Evolutionary conservation across 2,797 vertebrate genomes (phyloP).

Genomic region (Coilia nasus): DNA sequence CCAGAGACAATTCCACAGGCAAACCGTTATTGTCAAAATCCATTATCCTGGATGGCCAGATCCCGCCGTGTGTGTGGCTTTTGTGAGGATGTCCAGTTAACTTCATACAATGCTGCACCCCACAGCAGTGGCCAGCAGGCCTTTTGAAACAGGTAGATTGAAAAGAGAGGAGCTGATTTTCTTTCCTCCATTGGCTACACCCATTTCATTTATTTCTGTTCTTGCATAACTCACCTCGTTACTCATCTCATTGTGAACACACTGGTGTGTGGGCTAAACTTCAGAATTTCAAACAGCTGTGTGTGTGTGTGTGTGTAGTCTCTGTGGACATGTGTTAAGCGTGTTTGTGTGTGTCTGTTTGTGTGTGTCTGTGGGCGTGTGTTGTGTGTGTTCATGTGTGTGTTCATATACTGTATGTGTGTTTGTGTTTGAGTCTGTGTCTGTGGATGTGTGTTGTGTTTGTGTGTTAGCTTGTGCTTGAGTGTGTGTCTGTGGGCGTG

Average conservation of each 20-base stretch:
- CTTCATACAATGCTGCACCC: not conserved
- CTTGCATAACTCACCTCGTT: not conserved
- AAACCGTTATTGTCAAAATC: not conserved
- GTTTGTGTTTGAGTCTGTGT: not conserved
- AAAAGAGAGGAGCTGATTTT: not conserved
- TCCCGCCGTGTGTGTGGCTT: not conserved
- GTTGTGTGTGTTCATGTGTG: not conserved
- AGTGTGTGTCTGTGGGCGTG: not conserved
- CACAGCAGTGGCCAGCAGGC: not conserved
- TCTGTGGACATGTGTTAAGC: too few species aligned
- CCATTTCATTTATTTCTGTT: not conserved
- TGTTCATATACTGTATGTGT: not conserved
- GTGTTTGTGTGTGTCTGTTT: not conserved
- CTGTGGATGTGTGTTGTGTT: not conserved
- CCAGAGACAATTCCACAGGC: not conserved
- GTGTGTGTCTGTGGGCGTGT: not conserved
- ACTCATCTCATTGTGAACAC: not conserved
- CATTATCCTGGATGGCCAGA: not conserved
- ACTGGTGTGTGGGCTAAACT: not conserved
- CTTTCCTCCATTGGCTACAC: not conserved
- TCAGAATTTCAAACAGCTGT: not conserved
- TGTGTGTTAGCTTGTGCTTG: not conserved
- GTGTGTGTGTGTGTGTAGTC: constrained; percentile 12
- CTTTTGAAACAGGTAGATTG: not conserved
- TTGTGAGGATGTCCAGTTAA: not conserved